These are phyloP conservation scores for Crossaster papposus DNA, from an alignment of 53 echinoderm and acorn worm genomes.

Conservation along the genomic window DNA sequence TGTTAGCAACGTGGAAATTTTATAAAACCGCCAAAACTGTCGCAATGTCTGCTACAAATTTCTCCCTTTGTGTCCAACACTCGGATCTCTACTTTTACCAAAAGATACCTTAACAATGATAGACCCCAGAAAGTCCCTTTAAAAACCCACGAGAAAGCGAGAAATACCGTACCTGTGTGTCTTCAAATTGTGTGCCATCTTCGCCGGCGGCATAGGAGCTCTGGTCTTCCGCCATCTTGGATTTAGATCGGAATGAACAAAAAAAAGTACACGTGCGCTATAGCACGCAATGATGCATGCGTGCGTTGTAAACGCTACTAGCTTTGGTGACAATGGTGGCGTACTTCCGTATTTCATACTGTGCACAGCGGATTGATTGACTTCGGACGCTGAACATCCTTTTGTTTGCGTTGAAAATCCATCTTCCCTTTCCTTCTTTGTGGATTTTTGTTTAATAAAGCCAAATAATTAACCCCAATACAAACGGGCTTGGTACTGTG, in stretches of 20 bases:
- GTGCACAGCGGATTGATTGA: neutral
- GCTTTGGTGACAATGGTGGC: slow-evolving; percentile 34
- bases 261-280: slow-evolving; percentile 12
- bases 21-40: neutral
- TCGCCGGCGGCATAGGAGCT: slow-evolving; percentile 5
- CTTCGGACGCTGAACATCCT: neutral
- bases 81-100: neutral
- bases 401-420: too few species aligned
- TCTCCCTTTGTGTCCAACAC: neutral
- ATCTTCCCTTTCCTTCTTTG: too few species aligned
- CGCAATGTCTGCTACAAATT: neutral
- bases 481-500: too few species aligned
- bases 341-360: neutral
- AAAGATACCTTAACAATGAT: neutral
- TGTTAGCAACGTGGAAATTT: too few species aligned
- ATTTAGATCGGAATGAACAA: neutral
- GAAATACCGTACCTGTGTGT: neutral
- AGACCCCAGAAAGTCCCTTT: neutral
- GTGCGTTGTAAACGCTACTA: neutral
- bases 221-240: slow-evolving; percentile 58
- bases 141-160: neutral
- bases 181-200: neutral
- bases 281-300: neutral
- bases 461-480: too few species aligned
- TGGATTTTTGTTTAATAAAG: too few species aligned